Evolutionary conservation across 1,140 invertebrate genomes (phyloP).

Genomic region (Drosophila sucinea): DNA sequence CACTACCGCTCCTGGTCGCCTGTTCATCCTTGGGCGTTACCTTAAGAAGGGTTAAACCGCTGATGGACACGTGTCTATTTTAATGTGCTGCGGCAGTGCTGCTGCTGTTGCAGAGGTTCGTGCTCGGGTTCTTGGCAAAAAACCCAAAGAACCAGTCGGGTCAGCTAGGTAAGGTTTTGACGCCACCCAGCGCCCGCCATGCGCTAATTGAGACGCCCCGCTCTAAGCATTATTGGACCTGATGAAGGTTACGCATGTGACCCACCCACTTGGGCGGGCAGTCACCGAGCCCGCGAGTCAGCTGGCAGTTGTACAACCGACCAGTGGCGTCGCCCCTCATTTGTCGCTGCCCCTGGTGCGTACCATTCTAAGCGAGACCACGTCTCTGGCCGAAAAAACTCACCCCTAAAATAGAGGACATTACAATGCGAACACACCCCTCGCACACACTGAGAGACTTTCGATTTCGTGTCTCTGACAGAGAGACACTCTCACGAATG

Average conservation of each 20-base stretch:
- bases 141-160: conserved; percentile 70
- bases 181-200: conserved; percentile 67
- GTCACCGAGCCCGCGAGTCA: conserved; percentile 37
- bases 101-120: conserved; percentile 58
- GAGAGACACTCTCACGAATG: conserved; percentile 24
- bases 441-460: conserved; percentile 42
- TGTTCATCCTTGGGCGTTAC: conserved; percentile 83
- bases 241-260: conserved; percentile 37
- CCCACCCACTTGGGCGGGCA: conserved; percentile 60
- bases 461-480: conserved; percentile 64
- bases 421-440: conserved; percentile 68
- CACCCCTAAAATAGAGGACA: conserved; percentile 54
- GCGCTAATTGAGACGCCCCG: conserved; percentile 48
- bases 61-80: conserved; percentile 83
- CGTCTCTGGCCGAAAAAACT: conserved; percentile 46
- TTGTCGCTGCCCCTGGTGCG: neutral
- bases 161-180: conserved; percentile 30
- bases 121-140: conserved; percentile 65
- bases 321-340: conserved; percentile 52
- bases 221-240: conserved; percentile 48
- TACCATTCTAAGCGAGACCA: conserved; percentile 18
- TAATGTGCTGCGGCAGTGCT: conserved; percentile 46
- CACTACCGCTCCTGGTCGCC: conserved; percentile 53
- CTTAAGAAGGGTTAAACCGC: conserved; percentile 83
- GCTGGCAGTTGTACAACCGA: conserved; percentile 25